A percentile compares a stretch with the other conserved stretches of the same genome.
Evolutionary conservation across 2,888 invertebrate genomes (phyloP).

Genomic region (Pyrrhosoma nymphula): DNA sequence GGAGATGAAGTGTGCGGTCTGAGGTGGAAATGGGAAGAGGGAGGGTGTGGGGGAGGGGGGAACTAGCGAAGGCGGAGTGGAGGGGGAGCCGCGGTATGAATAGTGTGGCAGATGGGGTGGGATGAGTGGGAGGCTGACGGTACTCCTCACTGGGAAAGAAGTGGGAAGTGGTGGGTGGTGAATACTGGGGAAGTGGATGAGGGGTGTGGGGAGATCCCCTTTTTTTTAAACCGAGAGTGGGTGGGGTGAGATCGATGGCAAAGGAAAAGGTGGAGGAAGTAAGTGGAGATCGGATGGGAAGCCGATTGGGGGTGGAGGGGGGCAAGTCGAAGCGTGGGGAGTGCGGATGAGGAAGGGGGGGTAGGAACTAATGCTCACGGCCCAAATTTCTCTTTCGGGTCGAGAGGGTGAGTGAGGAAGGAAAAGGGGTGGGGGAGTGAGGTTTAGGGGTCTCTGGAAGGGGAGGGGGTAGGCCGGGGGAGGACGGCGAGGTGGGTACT

Average conservation of each 20-base stretch:
- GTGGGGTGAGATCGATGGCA: not conserved
- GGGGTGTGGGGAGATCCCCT: not conserved
- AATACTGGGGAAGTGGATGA: not conserved
- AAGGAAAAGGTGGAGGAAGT: not conserved
- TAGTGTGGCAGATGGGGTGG: not conserved
- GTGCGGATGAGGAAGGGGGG: not conserved
- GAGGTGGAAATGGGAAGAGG: slow-evolving; percentile 11
- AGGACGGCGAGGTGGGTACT: not conserved
- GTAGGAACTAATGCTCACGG: slow-evolving; percentile 59
- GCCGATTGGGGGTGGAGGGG: not conserved
- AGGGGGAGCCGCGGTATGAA: not conserved
- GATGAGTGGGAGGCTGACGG: not conserved
- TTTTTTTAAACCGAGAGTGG: not conserved
- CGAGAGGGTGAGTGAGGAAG: not conserved
- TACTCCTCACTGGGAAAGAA: not conserved
- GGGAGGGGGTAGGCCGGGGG: not conserved
- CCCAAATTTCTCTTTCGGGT: slow-evolving; percentile 67
- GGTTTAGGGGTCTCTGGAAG: not conserved
- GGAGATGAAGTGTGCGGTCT: slow-evolving; percentile 17
- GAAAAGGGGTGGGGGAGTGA: not conserved
- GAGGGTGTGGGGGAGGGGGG: not conserved
- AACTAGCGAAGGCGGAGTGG: not conserved
- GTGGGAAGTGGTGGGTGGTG: not conserved
- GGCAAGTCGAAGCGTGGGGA: not conserved
- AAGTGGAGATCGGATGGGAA: slow-evolving; percentile 6